Evolutionary conservation across 2,113 vertebrate species (phyloP).

Genomic region (Amphiprion percula): DNA sequence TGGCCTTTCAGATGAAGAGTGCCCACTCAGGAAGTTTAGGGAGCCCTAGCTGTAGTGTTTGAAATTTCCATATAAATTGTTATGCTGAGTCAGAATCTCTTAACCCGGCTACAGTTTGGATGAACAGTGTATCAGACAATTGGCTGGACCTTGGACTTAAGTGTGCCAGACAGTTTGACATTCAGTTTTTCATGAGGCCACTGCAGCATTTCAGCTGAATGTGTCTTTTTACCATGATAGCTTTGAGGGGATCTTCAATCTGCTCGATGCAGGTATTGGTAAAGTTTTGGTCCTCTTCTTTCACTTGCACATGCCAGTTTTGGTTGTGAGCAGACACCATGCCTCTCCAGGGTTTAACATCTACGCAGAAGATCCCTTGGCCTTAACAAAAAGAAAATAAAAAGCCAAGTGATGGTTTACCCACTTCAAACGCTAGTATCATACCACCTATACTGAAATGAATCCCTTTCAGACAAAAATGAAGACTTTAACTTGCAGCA

Average conservation of each 20-base stretch:
- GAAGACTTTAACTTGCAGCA: background rate
- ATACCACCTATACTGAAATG: background rate
- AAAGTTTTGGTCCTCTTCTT: conserved; percentile 76
- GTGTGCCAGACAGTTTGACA: conserved; percentile 65
- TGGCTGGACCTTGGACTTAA: conserved; percentile 60
- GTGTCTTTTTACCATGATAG: conserved; percentile 75
- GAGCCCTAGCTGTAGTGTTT: conserved; percentile 52
- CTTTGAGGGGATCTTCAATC: conserved; percentile 80
- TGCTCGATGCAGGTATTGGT: conserved; percentile 79
- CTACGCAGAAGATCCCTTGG: conserved; percentile 83
- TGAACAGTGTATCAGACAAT: conserved; percentile 63
- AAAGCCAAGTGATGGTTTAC: background rate
- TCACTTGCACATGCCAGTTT: conserved; percentile 80
- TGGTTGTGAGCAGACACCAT: conserved; percentile 63
- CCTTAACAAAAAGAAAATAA: conserved; percentile 62
- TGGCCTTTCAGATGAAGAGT: conserved; percentile 74
- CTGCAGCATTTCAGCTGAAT: conserved; percentile 18
- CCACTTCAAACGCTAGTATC: background rate
- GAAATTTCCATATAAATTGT: conserved; percentile 77
- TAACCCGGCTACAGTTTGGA: conserved; percentile 52
- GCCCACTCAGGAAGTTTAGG: conserved; percentile 70
- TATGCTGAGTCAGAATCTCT: conserved; percentile 69
- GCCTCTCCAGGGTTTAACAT: conserved; percentile 82
- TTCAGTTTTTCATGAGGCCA: conserved; percentile 38
- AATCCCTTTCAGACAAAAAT: background rate